phyloP scores from a whole-genome alignment of 2,113 vertebrate genomes.

The Turdus rufiventris region DNA sequence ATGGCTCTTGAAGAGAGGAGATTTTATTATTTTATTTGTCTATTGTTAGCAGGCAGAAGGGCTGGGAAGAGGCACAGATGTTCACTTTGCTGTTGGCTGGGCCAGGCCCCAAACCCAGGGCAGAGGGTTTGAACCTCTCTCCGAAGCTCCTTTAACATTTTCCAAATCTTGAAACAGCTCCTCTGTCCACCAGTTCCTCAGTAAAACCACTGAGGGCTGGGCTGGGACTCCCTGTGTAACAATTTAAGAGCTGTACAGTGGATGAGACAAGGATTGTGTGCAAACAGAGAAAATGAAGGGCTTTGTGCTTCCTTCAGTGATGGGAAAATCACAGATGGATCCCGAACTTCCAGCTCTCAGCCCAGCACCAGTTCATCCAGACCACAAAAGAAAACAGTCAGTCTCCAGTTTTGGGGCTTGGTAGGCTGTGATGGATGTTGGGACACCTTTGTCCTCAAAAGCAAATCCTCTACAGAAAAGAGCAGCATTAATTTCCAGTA shows the following conservation, averaged over 20 bases:
- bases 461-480: neutral
- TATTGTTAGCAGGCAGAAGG: constrained; percentile 5
- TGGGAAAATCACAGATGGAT: neutral
- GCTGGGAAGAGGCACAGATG: neutral
- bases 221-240: neutral
- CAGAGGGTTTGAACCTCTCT: neutral
- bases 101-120: neutral
- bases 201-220: neutral
- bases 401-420: rapidly evolving
- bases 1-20: neutral
- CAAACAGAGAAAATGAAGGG: neutral
- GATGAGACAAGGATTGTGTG: neutral
- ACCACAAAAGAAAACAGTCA: neutral
- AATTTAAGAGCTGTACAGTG: neutral
- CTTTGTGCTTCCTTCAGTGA: neutral
- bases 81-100: neutral
- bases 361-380: neutral
- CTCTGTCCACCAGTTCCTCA: neutral
- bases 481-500: neutral
- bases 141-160: neutral
- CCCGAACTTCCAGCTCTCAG: neutral
- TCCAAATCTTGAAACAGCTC: neutral
- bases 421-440: neutral
- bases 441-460: neutral
- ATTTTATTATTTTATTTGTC: neutral